phyloP scores from a whole-genome alignment of 2,797 vertebrate genomes.

The Sebastes steindachneri region DNA sequence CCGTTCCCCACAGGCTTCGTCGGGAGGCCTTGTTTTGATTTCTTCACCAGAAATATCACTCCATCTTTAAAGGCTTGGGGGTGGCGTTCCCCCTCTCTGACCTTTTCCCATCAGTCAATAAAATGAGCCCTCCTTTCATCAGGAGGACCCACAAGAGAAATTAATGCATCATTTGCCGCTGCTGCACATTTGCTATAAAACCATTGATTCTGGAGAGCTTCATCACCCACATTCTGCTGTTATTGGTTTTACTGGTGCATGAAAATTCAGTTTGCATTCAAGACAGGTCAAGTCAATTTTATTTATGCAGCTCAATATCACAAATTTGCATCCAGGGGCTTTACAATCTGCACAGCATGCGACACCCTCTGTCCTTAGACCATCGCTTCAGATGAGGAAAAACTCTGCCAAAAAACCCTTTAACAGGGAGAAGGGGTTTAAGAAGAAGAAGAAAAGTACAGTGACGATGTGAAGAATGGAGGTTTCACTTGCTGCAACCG shows the following conservation, averaged over 20 bases:
- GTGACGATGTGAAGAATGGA: background rate
- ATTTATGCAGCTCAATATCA: background rate
- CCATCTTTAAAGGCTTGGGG: slow-evolving; percentile 46
- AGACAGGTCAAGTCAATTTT: background rate
- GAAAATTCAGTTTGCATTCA: background rate
- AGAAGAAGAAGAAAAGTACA: too few relatives aligned
- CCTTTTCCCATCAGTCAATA: slow-evolving; percentile 72
- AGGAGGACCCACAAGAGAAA: slow-evolving; percentile 24
- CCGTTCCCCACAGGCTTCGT: slow-evolving; percentile 44
- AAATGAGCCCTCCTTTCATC: slow-evolving; percentile 58
- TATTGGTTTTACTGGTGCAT: slow-evolving; percentile 5
- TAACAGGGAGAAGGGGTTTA: background rate
- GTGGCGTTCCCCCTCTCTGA: slow-evolving; percentile 56
- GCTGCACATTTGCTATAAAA: slow-evolving; percentile 36
- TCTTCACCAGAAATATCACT: slow-evolving; percentile 64
- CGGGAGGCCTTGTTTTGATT: slow-evolving; percentile 70
- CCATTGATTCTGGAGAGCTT: slow-evolving; percentile 5
- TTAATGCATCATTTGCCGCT: slow-evolving; percentile 44
- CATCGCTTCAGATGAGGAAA: background rate
- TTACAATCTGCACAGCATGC: background rate
- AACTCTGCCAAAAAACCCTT: too few relatives aligned
- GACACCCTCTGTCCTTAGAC: background rate
- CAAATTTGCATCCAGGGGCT: background rate
- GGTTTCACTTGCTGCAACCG: too few relatives aligned
- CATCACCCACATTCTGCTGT: background rate